Percentiles rank a stretch among this genome's conserved stretches.
phyloP scores from a whole-genome alignment of 2,888 invertebrate genomes.

The Epicampocera succincta region DNA sequence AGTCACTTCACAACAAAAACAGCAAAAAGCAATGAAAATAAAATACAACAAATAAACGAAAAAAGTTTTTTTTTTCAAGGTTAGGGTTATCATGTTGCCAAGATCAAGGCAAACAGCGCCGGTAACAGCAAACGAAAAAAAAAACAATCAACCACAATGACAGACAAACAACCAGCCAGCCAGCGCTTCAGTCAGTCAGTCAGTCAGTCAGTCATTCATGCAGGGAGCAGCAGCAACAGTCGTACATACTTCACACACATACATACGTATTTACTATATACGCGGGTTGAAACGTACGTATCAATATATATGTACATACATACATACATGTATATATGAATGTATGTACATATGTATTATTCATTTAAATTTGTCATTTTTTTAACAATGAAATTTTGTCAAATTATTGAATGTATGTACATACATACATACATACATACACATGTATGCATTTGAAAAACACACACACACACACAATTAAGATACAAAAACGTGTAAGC shows the following conservation, averaged over 20 bases:
- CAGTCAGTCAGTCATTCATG: neutral
- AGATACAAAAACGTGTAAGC: conserved; percentile 15
- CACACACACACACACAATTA: conserved; percentile 18
- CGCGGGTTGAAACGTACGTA: too few species aligned
- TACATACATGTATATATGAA: too few species aligned
- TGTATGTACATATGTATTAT: too few species aligned
- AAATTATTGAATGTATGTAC: conserved; percentile 49
- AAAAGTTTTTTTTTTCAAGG: conserved; percentile 70
- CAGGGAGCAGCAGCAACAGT: conserved; percentile 25
- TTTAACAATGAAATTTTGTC: conserved; percentile 65
- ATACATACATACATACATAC: neutral
- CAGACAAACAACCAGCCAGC: conserved; percentile 21
- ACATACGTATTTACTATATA: neutral
- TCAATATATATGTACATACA: too few species aligned
- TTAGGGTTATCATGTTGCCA: conserved; percentile 80
- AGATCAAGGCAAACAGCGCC: conserved; percentile 76
- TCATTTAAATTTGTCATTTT: neutral
- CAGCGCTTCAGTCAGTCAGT: neutral
- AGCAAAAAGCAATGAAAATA: conserved; percentile 44
- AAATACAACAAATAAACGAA: conserved; percentile 70
- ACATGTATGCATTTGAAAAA: neutral
- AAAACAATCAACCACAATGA: conserved; percentile 42
- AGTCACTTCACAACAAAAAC: conserved; percentile 37
- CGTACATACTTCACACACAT: conserved; percentile 20
- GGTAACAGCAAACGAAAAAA: conserved; percentile 66